Conservation (phyloP, 1,140 invertebrate genomes). For the Diploscapter pachys region DNA sequence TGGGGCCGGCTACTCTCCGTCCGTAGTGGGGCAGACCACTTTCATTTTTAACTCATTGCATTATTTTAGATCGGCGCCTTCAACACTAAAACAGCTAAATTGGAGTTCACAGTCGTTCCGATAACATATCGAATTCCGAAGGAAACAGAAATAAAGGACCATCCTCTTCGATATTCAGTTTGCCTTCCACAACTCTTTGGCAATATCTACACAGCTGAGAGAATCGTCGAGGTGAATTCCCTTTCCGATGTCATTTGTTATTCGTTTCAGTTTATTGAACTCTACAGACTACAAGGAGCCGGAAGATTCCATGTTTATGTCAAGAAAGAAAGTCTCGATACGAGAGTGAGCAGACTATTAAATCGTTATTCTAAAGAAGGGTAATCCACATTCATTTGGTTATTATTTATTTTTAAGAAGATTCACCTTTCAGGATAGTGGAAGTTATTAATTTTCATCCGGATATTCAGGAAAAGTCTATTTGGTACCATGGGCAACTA, state of each 20-base stretch:
- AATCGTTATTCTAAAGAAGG: slow-evolving; percentile 1
- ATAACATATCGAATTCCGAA: slow-evolving; percentile 13
- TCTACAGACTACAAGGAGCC: slow-evolving; percentile 7
- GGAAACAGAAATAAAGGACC: slow-evolving; percentile 11
- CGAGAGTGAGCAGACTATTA: neutral
- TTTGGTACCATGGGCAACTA: slow-evolving; percentile 19
- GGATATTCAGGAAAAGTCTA: neutral
- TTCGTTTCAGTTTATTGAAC: slow-evolving; percentile 3
- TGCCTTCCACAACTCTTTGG: slow-evolving; percentile 17
- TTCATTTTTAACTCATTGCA: neutral
- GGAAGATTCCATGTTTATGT: slow-evolving; percentile 5
- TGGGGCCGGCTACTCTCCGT: too few relatives aligned
- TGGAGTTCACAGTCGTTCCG: neutral
- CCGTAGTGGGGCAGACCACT: too few relatives aligned
- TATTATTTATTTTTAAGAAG: neutral
- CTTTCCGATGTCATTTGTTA: too few relatives aligned
- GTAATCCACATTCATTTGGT: neutral
- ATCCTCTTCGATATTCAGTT: neutral
- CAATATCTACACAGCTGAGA: neutral
- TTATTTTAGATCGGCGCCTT: neutral
- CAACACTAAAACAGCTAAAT: neutral
- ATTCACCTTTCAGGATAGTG: neutral
- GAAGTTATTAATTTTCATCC: slow-evolving; percentile 4
- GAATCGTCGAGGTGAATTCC: slow-evolving; percentile 9
- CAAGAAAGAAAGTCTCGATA: neutral